These are phyloP conservation scores for Planiliza haematocheilus DNA, from an alignment of 2,113 vertebrate genomes.

Conservation along the genomic window DNA sequence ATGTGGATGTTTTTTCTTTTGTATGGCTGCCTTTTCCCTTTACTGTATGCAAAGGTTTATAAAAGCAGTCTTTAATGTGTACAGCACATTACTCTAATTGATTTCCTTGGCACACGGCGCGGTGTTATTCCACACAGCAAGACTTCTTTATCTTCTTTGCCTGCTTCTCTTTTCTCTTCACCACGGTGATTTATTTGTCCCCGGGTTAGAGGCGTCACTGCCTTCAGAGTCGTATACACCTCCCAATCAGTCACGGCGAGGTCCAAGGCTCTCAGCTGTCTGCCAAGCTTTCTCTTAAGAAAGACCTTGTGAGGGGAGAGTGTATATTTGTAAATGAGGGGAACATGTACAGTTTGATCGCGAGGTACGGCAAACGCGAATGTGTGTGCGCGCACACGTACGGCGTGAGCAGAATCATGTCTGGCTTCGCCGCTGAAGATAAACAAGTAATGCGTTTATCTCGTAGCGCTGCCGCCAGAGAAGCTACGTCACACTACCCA, in stretches of 20 bases:
- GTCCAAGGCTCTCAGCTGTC: constrained; percentile 58
- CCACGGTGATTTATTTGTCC: constrained; percentile 68
- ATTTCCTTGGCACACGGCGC: constrained; percentile 41
- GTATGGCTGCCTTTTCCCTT: too few relatives aligned
- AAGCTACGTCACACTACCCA: constrained; percentile 35
- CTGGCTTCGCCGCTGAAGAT: constrained; percentile 15
- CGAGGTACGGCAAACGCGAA: background rate
- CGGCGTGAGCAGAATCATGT: too few relatives aligned
- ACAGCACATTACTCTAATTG: constrained; percentile 50
- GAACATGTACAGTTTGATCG: constrained; percentile 11
- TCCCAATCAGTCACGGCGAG: constrained; percentile 62
- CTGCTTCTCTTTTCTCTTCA: constrained; percentile 49
- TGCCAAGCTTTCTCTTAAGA: constrained; percentile 47
- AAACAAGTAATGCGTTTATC: constrained; percentile 54
- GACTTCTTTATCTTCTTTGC: constrained; percentile 51
- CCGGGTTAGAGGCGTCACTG: constrained; percentile 55
- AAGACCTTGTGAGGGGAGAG: constrained; percentile 33
- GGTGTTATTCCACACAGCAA: constrained; percentile 23
- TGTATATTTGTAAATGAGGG: constrained; percentile 20
- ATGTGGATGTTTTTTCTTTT: too few relatives aligned
- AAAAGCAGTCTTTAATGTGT: constrained; percentile 25
- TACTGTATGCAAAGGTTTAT: background rate
- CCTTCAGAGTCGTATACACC: constrained; percentile 54
- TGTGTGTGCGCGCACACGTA: background rate
- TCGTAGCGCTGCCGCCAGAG: constrained; percentile 22